Conservation (phyloP, 2,797 vertebrate genomes). For the Dendrocincla fuliginosa region DNA sequence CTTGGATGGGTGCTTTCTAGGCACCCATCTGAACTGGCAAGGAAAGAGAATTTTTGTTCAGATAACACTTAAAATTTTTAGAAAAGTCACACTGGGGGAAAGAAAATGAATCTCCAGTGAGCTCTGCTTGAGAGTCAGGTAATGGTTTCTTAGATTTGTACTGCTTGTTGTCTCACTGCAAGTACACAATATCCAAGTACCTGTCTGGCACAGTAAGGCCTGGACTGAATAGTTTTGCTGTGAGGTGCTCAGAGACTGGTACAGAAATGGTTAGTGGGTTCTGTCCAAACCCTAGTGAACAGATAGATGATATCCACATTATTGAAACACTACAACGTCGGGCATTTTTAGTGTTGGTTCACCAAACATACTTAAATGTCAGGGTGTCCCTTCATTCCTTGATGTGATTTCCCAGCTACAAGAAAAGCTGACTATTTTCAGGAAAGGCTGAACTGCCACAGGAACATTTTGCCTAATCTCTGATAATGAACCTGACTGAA, state of each 20-base stretch:
- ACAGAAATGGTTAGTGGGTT: background rate
- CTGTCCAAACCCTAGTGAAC: background rate
- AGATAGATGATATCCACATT: background rate
- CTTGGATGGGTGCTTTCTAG: background rate
- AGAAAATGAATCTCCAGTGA: background rate
- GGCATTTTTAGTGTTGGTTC: background rate
- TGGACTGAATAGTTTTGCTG: background rate
- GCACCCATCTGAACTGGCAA: background rate
- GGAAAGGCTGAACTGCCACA: background rate
- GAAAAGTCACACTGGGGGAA: background rate
- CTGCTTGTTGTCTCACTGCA: background rate
- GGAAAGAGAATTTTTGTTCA: background rate
- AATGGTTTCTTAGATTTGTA: background rate
- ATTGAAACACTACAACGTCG: background rate
- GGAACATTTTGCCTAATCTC: background rate
- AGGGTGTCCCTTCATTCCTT: background rate
- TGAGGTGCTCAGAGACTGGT: background rate
- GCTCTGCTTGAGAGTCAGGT: accelerated
- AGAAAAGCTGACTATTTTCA: background rate
- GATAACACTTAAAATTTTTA: background rate
- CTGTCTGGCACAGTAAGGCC: background rate
- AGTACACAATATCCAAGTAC: background rate
- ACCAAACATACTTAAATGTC: background rate
- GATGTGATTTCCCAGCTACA: background rate
- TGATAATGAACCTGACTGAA: background rate